Percentiles rank a stretch among this genome's conserved stretches.
Evolutionary conservation across 2,888 invertebrate genomes (phyloP).

Genomic region (Sinelater perroti): DNA sequence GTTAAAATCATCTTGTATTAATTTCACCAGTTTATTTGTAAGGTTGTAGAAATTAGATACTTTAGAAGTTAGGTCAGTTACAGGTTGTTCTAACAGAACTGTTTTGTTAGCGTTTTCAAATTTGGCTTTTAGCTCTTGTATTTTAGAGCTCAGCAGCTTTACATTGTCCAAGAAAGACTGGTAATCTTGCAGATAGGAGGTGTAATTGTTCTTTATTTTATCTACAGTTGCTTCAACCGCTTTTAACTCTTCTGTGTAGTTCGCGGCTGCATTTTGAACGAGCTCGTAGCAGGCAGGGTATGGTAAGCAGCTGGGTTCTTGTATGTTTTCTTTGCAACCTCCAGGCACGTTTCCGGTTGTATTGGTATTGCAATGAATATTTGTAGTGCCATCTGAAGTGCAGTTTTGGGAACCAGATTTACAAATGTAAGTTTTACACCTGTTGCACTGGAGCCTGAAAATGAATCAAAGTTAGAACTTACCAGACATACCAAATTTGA

Average conservation of each 20-base stretch:
- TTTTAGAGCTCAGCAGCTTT: constrained; percentile 7
- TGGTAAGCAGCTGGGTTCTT: constrained; percentile 84
- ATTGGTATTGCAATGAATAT: constrained; percentile 82
- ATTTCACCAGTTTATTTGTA: neutral
- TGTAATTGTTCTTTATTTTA: constrained; percentile 5
- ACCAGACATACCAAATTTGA: too few species aligned
- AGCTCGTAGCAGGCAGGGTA: constrained; percentile 93
- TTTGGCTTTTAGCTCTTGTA: constrained; percentile 9
- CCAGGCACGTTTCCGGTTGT: constrained; percentile 91
- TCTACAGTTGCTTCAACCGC: constrained; percentile 66
- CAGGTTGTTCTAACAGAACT: neutral
- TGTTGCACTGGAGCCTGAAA: constrained; percentile 70
- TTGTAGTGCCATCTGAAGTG: constrained; percentile 82
- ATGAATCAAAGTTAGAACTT: too few species aligned
- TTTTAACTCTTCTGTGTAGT: constrained; percentile 73
- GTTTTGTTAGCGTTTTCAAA: neutral
- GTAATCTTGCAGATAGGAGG: constrained; percentile 2
- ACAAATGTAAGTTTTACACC: constrained; percentile 76
- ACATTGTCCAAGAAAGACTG: constrained; percentile 17
- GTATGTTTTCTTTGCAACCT: constrained; percentile 91
- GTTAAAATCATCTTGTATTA: neutral
- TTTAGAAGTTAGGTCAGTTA: constrained; percentile 6
- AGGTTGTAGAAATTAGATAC: constrained; percentile 1
- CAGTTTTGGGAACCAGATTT: constrained; percentile 81
- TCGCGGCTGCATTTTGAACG: constrained; percentile 82